Conservation (phyloP, 2,797 vertebrate species). For the Microtus obscurus region DNA sequence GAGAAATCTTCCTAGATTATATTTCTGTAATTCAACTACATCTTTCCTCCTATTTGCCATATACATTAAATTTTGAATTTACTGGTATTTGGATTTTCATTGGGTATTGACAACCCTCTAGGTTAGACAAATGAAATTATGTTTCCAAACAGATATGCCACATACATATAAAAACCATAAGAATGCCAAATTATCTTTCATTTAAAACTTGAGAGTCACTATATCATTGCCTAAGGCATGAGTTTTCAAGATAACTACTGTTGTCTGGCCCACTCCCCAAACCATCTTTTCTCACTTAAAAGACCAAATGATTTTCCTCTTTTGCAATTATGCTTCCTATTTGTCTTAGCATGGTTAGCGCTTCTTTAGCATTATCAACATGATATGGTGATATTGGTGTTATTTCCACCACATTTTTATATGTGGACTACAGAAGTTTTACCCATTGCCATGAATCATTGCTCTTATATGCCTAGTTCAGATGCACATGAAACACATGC, state of each 20-base stretch:
- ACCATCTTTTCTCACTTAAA: conserved; percentile 59
- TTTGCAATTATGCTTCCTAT: conserved; percentile 53
- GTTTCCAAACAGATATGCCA: conserved; percentile 16
- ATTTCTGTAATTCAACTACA: not conserved
- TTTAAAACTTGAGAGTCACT: conserved; percentile 65
- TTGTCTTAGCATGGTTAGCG: not conserved
- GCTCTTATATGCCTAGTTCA: not conserved
- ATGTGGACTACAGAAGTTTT: conserved; percentile 32
- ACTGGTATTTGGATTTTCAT: conserved; percentile 38
- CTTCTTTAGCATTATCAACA: conserved; percentile 1
- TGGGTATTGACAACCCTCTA: not conserved
- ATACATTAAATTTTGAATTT: conserved; percentile 49
- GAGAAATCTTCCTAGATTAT: not conserved
- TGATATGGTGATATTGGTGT: conserved; percentile 16
- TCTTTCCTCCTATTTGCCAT: conserved; percentile 36
- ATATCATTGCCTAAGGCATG: conserved; percentile 71
- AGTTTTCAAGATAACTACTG: conserved; percentile 57
- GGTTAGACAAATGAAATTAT: not conserved
- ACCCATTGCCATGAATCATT: not conserved
- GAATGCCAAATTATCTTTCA: conserved; percentile 29
- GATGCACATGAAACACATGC: not conserved
- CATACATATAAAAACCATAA: conserved; percentile 36
- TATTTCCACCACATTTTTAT: conserved; percentile 28
- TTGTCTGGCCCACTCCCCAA: conserved; percentile 55
- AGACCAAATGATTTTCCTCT: conserved; percentile 29